Percentiles rank a stretch among this genome's conserved stretches.
These are phyloP conservation scores for Lasaia peninsularis DNA, from an alignment of 1,140 invertebrate species.

Conservation along the genomic window DNA sequence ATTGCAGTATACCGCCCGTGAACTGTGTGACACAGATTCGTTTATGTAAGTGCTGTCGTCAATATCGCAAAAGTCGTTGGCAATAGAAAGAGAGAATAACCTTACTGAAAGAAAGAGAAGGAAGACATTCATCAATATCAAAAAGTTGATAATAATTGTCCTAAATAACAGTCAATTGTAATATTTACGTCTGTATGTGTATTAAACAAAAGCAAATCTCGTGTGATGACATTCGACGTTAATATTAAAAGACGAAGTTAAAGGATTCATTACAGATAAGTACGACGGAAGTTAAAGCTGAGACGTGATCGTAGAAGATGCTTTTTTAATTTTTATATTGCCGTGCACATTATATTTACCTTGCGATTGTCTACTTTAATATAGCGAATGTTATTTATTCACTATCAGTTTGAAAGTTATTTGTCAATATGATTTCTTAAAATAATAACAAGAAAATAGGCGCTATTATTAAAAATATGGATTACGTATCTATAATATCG, in stretches of 20 bases:
- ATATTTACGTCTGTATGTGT: background rate
- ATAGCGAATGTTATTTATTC: slow-evolving; percentile 20
- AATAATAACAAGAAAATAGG: too few relatives aligned
- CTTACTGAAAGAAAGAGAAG: slow-evolving; percentile 34
- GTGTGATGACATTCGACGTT: background rate
- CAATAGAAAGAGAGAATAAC: slow-evolving; percentile 42
- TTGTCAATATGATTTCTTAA: too few relatives aligned
- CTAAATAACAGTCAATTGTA: slow-evolving; percentile 5
- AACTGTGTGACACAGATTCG: slow-evolving; percentile 45
- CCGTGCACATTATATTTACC: slow-evolving; percentile 15
- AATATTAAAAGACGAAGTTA: background rate
- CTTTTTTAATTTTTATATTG: slow-evolving; percentile 1
- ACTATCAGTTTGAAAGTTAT: too few relatives aligned
- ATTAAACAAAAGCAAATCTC: background rate
- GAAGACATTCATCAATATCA: slow-evolving; percentile 38
- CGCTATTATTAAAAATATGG: too few relatives aligned
- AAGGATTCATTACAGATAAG: background rate
- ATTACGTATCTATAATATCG: too few relatives aligned
- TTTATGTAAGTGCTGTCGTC: slow-evolving; percentile 56
- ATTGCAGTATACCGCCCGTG: slow-evolving; percentile 40
- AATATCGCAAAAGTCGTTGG: slow-evolving; percentile 45
- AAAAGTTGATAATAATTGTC: slow-evolving; percentile 35
- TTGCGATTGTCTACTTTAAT: slow-evolving; percentile 11
- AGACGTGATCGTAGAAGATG: background rate
- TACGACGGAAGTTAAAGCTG: background rate